Percentiles rank a stretch among this genome's conserved stretches.
phyloP scores from a whole-genome alignment of 2,797 vertebrate genomes.

The Leptoclinus maculatus region DNA sequence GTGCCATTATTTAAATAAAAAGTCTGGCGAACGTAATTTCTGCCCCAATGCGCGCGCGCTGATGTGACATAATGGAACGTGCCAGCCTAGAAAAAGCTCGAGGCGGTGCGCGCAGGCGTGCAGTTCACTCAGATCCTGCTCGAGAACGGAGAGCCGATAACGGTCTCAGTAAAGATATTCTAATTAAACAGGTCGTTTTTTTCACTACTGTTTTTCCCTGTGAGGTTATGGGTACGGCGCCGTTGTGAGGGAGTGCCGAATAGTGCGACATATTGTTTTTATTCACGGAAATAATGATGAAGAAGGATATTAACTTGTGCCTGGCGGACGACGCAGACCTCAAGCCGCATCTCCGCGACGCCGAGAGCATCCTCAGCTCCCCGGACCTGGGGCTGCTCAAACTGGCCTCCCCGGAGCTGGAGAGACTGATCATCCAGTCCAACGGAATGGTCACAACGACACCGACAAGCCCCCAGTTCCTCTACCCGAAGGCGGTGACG shows the following conservation, averaged over 20 bases:
- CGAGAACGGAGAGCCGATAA: not conserved
- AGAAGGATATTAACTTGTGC: conserved; percentile 90
- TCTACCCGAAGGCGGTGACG: conserved; percentile 89
- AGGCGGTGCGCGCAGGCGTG: conserved; percentile 64
- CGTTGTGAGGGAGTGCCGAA: conserved; percentile 35
- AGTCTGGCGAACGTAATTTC: conserved; percentile 82
- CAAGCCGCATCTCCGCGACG: conserved; percentile 85
- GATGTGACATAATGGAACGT: conserved; percentile 89
- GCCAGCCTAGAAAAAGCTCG: conserved; percentile 82
- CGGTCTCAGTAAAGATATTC: not conserved
- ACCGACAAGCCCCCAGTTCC: conserved; percentile 88
- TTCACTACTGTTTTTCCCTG: not conserved
- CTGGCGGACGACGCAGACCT: conserved; percentile 86
- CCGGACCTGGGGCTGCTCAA: conserved; percentile 93
- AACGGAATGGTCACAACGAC: conserved; percentile 96
- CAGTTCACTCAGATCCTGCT: not conserved
- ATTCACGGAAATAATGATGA: conserved; percentile 85
- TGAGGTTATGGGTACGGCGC: conserved; percentile 56
- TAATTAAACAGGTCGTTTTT: not conserved
- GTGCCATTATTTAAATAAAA: conserved; percentile 77
- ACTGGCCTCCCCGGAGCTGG: conserved; percentile 93
- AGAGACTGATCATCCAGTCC: conserved; percentile 95
- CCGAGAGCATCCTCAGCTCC: conserved; percentile 86
- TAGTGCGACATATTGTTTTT: not conserved
- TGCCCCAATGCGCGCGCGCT: conserved; percentile 85